These are phyloP conservation scores for Cyanistes caeruleus DNA, from an alignment of 2,113 vertebrate genomes.

Conservation along the genomic window DNA sequence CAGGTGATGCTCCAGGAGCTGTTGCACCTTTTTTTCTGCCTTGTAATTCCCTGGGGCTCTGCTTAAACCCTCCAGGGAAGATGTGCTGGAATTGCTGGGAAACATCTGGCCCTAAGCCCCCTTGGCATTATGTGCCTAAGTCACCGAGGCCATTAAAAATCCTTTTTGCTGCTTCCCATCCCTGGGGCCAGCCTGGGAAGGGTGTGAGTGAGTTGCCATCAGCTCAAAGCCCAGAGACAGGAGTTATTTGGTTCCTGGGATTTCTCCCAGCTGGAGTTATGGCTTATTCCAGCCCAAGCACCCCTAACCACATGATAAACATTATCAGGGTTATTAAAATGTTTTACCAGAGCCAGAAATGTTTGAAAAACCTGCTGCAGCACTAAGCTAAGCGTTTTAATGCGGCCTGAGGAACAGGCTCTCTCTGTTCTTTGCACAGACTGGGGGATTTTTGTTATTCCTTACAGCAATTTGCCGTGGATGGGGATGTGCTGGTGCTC, in stretches of 20 bases:
- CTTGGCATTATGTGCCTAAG: not conserved
- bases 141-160: not conserved
- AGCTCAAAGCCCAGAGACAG: not conserved
- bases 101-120: not conserved
- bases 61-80: not conserved
- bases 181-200: not conserved
- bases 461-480: not conserved
- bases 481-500: rapidly evolving
- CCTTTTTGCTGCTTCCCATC: not conserved
- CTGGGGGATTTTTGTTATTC: not conserved
- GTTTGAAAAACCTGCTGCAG: conserved; percentile 4
- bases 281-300: not conserved
- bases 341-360: conserved; percentile 9
- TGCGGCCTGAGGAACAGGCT: not conserved
- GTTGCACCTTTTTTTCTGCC: not conserved
- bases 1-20: not conserved
- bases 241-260: not conserved
- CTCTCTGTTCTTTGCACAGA: conserved; percentile 7
- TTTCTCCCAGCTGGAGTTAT: not conserved
- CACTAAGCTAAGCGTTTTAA: not conserved
- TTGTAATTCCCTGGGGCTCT: not conserved
- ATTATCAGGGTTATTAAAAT: conserved; percentile 58
- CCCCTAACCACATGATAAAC: conserved; percentile 33
- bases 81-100: rapidly evolving
- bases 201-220: rapidly evolving